Evolutionary conservation across 2,797 vertebrate species (phyloP).

Genomic region (Emydoidea blandingii): DNA sequence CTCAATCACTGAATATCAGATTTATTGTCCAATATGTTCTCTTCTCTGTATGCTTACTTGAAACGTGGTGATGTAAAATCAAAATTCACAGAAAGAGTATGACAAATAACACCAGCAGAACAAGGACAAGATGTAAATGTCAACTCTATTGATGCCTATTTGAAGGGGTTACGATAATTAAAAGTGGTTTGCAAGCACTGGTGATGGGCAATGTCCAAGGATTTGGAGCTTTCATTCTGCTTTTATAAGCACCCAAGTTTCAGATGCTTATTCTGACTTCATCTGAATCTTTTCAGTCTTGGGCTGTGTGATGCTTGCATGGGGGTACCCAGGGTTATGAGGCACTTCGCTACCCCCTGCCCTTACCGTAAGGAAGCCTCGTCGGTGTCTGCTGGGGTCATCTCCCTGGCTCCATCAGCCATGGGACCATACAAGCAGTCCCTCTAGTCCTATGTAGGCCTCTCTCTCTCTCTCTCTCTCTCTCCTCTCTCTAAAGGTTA

Average conservation of each 20-base stretch:
- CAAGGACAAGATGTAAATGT: not conserved
- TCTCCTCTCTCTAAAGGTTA: not conserved
- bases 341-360: not conserved
- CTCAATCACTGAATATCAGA: rapidly evolving
- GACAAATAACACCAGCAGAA: not conserved
- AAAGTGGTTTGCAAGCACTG: not conserved
- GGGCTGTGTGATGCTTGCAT: not conserved
- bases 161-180: not conserved
- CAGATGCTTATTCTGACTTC: not conserved
- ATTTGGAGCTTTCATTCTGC: not conserved
- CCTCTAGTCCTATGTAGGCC: not conserved
- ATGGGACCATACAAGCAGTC: not conserved
- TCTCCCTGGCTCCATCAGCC: not conserved
- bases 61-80: not conserved
- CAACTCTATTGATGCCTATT: rapidly evolving
- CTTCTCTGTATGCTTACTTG: not conserved
- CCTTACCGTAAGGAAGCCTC: not conserved
- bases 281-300: not conserved
- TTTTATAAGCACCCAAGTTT: not conserved
- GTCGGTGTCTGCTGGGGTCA: not conserved
- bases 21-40: rapidly evolving
- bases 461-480: not conserved
- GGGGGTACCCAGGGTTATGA: not conserved
- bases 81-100: not conserved
- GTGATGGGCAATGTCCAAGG: not conserved